A percentile compares a stretch with the other conserved stretches of the same genome.
Evolutionary conservation across 1,140 invertebrate genomes (phyloP).

Genomic region (Panulirus ornatus): DNA sequence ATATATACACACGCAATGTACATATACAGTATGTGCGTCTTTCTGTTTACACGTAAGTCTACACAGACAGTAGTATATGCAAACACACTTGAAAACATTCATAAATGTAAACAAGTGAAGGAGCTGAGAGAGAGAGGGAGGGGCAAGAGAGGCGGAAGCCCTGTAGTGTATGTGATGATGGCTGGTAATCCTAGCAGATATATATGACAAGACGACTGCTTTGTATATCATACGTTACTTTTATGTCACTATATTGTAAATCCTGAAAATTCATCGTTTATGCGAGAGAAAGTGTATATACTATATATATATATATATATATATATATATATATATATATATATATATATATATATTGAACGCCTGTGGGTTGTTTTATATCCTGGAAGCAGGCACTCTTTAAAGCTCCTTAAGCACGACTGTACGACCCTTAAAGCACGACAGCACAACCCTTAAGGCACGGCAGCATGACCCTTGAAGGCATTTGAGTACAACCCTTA

Average conservation of each 20-base stretch:
- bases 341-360: too few relatives aligned
- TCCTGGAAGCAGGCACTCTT: conserved; percentile 21
- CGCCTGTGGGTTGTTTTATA: too few relatives aligned
- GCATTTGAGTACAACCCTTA: too few relatives aligned
- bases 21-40: too few relatives aligned
- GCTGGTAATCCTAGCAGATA: conserved; percentile 60
- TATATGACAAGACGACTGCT: conserved; percentile 60
- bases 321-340: too few relatives aligned
- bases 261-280: conserved; percentile 44
- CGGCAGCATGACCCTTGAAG: too few relatives aligned
- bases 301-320: too few relatives aligned
- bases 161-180: conserved; percentile 51
- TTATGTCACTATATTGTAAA: conserved; percentile 59
- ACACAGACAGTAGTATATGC: background rate
- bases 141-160: conserved; percentile 25
- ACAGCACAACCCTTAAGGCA: too few relatives aligned
- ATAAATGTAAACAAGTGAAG: background rate
- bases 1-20: too few relatives aligned
- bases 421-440: too few relatives aligned
- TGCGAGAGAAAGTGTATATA: background rate
- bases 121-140: background rate
- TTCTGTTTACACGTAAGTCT: too few relatives aligned
- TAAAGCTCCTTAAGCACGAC: too few relatives aligned
- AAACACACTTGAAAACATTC: conserved; percentile 19
- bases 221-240: conserved; percentile 68